These are phyloP conservation scores for Rallus crepitans DNA, from an alignment of 2,797 vertebrate species.

Conservation along the genomic window DNA sequence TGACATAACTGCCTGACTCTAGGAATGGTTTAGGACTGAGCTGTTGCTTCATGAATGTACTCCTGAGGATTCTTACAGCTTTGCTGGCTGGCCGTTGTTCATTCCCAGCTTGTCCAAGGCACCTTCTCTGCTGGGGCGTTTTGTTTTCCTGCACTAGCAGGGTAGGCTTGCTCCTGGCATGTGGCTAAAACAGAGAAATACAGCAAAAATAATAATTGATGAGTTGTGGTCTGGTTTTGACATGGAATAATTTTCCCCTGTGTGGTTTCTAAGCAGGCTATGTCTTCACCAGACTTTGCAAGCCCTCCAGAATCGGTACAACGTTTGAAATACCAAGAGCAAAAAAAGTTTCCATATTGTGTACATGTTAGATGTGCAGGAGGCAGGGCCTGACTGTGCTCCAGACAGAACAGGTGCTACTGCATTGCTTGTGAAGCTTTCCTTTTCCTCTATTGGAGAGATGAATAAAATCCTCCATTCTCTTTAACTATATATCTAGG, in stretches of 20 bases:
- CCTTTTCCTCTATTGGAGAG: background rate
- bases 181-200: background rate
- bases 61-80: background rate
- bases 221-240: background rate
- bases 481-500: background rate
- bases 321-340: background rate
- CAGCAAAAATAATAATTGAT: background rate
- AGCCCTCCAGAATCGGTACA: background rate
- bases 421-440: background rate
- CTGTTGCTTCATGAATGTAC: background rate
- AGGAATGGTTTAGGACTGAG: background rate
- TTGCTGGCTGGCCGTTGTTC: background rate
- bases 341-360: background rate
- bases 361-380: background rate
- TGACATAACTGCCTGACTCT: background rate
- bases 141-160: background rate
- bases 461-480: background rate
- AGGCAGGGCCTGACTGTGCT: background rate
- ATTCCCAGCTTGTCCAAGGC: background rate
- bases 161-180: background rate
- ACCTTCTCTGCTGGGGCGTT: background rate
- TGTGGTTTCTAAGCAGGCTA: background rate
- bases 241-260: background rate
- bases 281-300: background rate
- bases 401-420: background rate